A percentile compares a stretch with the other conserved stretches of the same genome.
Conservation (phyloP, 2,797 vertebrate genomes). For the Pipistrellus pygmaeus region DNA sequence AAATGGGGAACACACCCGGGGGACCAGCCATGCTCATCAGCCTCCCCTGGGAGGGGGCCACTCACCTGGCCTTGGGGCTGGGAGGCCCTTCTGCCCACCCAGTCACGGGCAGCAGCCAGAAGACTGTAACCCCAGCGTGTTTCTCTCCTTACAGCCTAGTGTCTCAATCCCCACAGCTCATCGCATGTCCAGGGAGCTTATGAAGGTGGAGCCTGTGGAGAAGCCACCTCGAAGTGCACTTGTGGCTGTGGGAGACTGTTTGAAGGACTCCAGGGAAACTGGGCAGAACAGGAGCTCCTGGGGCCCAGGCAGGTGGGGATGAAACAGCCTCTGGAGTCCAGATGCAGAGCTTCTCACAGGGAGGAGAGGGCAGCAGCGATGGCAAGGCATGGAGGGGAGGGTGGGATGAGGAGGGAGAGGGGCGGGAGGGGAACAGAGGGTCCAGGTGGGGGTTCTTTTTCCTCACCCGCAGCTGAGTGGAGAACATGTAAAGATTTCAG, state of each 20-base stretch:
- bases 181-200: too few species aligned
- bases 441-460: neutral
- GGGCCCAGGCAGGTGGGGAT: neutral
- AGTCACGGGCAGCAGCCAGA: neutral
- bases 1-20: neutral
- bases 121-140: neutral
- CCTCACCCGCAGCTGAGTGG: rapidly evolving
- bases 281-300: neutral
- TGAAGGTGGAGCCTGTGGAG: neutral
- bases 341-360: neutral
- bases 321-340: neutral
- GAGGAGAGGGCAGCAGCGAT: neutral
- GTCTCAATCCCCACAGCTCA: neutral
- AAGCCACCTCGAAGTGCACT: neutral
- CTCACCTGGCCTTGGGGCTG: neutral
- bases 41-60: too few species aligned
- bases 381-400: neutral
- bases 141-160: neutral
- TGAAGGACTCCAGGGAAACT: neutral
- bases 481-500: neutral
- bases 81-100: neutral
- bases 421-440: too few species aligned
- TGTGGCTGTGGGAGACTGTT: neutral
- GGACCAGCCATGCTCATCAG: neutral
- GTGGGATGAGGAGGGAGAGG: rapidly evolving